These are phyloP conservation scores for Odocoileus hemionus DNA, from an alignment of 2,113 vertebrate species.

Conservation along the genomic window DNA sequence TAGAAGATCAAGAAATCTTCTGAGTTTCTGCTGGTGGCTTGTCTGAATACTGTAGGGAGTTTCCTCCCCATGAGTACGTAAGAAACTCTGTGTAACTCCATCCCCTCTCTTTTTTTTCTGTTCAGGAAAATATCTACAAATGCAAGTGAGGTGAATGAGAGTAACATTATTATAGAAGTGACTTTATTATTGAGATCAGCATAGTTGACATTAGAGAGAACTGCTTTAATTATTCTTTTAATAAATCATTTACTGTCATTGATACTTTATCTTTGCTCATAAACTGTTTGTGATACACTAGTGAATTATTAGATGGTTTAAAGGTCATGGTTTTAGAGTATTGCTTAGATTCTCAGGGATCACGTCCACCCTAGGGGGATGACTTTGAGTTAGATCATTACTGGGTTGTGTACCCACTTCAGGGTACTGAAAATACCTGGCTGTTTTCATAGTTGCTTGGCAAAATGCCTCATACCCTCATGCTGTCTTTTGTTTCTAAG, in stretches of 20 bases:
- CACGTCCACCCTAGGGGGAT: not conserved
- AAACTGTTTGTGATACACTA: not conserved
- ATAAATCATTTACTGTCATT: not conserved
- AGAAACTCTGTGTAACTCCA: not conserved
- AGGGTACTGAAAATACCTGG: not conserved
- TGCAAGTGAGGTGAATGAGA: not conserved
- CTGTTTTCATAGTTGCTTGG: not conserved
- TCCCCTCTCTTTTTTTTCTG: not conserved
- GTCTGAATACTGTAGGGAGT: not conserved
- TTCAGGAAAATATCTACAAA: not conserved
- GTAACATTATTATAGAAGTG: not conserved
- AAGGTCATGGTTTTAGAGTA: not conserved
- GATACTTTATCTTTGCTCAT: not conserved
- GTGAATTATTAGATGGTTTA: not conserved
- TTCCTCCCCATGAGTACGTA: not conserved
- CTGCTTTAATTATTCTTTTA: not conserved
- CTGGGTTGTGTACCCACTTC: not conserved
- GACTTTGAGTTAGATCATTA: not conserved
- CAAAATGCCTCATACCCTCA: not conserved
- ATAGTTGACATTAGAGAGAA: constrained; percentile 1
- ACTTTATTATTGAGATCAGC: not conserved
- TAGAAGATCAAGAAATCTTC: not conserved
- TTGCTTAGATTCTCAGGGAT: not conserved
- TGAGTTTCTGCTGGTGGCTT: not conserved
- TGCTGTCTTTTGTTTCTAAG: not conserved